Base-by-base conservation (phyloP, 2,113 vertebrate genomes). In the Acinonyx jubatus region DNA sequence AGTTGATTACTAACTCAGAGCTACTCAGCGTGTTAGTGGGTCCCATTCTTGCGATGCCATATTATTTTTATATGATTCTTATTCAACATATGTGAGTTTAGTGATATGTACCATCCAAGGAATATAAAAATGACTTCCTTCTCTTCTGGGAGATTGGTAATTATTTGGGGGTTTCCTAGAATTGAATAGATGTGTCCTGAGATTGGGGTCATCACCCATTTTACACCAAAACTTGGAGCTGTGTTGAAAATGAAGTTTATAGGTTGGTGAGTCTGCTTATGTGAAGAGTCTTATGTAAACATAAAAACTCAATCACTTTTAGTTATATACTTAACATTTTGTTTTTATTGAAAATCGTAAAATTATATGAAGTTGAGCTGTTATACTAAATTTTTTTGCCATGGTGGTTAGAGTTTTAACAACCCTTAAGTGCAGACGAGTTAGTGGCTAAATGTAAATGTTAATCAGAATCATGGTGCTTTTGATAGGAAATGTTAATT, bases 281-380 rank as follows among this genome's bases (percentile, higher is more conserved):
- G 41, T 21, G 61, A 41, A 65, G 31, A 25, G 25, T 57, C 79
- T 93, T 74, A 29, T 55, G 21, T 36, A 86, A 52, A 52, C 88
- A 80, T 65, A 94, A 88, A 91, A 79, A 50, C 66, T 2, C 79
- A 57, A 65, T 91, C 65, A 11, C 71, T 68, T 65, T 92, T 73
- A 50, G 74, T 76, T 84, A 48, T 29, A 63, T 29, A 91, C 41
- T 81, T 94, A 71, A 45, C 85, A 61, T 88, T 95, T 80, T 7
- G 0, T 38, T 90, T 96, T 94, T 87, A 95, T 83, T 73, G 82
- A 55, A 97, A 89, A 94, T 89, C 68, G 87, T 97, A 96, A 96
- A 95, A 76, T 95, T 88, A 38, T 38, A 81, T 48, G 84, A 91
- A 69, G 45, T 83, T 69, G 83, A 92, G 80, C 55, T 69, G 90